Base-by-base conservation (phyloP, 2,113 vertebrate genomes). In the Panthera tigris region DNA sequence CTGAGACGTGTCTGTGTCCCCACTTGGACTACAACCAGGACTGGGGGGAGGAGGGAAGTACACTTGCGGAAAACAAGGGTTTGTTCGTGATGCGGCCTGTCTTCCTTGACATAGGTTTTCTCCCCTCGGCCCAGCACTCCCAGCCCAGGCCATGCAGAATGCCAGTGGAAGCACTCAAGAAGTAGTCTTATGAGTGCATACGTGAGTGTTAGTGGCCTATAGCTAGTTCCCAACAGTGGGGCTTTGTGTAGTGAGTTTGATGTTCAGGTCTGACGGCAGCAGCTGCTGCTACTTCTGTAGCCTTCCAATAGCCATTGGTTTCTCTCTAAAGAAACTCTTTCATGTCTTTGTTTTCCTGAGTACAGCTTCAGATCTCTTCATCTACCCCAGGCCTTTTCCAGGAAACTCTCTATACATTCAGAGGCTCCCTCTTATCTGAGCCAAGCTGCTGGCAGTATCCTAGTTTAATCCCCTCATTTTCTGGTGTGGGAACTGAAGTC, bases 311-410 rank as follows among this genome's bases (percentile, higher is more conserved):
- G 94, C 55, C 66, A 57, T 41, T 95, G 52, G 41, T 76, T 94
- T 83, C 45, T 89, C 19, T 71, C 79, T 63, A 45, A 86, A 81
- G 81, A 91, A 78, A 73, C 50, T 36, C 69, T 31, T 95, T 71
- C 88, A 69, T 39, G 80, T 95, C 84, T 94, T 89, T 97, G 50
- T 91, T 95, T 91, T 83, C 80, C 91, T 95, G 79, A 78, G 11
- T 79, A 71, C 15, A 82, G 48, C 63, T 96, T 96, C 65, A 57
- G 69, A 84, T 95, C 73, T 89, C 57, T 71, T 83, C 57, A 82
- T 95, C 76, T 93, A 61, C n/a, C 61, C 27, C 31, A 86, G 55
- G 25, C 79, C 88, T 91, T 91, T 92, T 33, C 45, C 25, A 6
- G 31, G 92, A 83, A 21, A 21, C 52, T 90, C 55, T 83, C 41